Evolutionary conservation across 2,888 invertebrate species (phyloP), one percentile per base, ranked within the genome.

Genomic region (Apamea monoglypha): DNA sequence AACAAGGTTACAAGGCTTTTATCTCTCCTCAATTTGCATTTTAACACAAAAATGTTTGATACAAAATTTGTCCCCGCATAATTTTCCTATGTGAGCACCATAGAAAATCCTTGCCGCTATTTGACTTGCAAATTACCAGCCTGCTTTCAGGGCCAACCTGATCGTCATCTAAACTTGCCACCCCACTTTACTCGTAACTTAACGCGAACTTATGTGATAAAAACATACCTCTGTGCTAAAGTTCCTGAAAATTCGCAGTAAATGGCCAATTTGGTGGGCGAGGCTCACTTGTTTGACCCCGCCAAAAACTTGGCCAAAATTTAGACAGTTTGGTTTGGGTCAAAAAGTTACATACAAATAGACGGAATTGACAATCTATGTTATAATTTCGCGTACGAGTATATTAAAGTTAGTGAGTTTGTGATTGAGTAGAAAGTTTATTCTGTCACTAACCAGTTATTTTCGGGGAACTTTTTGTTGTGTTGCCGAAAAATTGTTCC

Each of bases 141-240:
- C 72, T 67, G 80, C 73, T 78, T 82, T 84, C 74, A 87, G 82
- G 80, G 74, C 82, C 76, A 80, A 78, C 80, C 70, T 89, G 86
- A 89, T 87, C 82, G 83, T 77, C 74, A 73, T 76, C 83, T 76
- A 87, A 89, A 89, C 70, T 89, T 87, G 29, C 66, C 80, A 74
- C 77, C 76, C 84, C 70, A 83, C 86, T 86, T 87, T 81, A n/a
- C n/a, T n/a, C n/a, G n/a, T n/a, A 88, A 88, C 74, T 85, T 80
- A 78, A 70, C 78, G n/a, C 36, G 29, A 87, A 87, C 83, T 89
- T 88, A 81, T 80, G 88, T 86, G 89, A 87, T 89, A 88, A 88
- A 88, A 88, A 87, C 87, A 86, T 81, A 78, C 77, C 73, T 87
- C 74, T 73, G 69, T 76, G 67, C 75, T 75, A 50, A 79, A 81